Evolutionary conservation across 2,113 vertebrate genomes (phyloP).

Genomic region (Empidonax alnorum): DNA sequence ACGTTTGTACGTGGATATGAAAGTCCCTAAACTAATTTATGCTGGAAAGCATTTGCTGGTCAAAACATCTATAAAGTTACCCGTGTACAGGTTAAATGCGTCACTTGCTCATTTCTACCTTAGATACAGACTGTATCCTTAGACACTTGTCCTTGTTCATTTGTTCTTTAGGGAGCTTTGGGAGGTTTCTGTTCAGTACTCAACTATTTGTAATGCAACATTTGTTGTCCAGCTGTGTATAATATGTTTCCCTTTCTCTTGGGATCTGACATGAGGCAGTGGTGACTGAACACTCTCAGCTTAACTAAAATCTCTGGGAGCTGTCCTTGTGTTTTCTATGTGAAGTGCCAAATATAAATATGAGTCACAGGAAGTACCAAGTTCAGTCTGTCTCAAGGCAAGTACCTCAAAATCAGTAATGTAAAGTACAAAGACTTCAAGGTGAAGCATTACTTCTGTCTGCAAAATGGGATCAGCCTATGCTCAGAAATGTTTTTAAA

Average conservation of each 20-base stretch:
- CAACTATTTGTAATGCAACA: not conserved
- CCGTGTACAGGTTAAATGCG: not conserved
- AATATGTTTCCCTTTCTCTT: not conserved
- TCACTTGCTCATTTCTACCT: not conserved
- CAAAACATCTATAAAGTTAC: not conserved
- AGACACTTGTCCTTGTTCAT: not conserved
- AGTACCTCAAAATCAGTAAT: not conserved
- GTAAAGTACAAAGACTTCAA: not conserved
- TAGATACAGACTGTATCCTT: not conserved
- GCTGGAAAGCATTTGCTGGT: not conserved
- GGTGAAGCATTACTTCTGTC: not conserved
- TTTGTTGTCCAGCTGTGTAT: not conserved
- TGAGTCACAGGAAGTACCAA: not conserved
- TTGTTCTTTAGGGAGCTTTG: not conserved
- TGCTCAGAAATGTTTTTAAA: not conserved
- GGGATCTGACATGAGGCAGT: not conserved
- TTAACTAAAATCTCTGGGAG: not conserved
- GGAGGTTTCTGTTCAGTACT: not conserved
- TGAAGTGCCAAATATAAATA: fast-evolving
- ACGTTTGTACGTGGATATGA: not conserved
- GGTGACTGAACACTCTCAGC: not conserved
- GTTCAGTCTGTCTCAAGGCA: not conserved
- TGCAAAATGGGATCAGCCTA: not conserved
- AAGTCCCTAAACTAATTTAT: not conserved
- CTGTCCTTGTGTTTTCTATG: not conserved